phyloP scores from a whole-genome alignment of 2,888 invertebrate genomes.

The Erebia palarica region DNA sequence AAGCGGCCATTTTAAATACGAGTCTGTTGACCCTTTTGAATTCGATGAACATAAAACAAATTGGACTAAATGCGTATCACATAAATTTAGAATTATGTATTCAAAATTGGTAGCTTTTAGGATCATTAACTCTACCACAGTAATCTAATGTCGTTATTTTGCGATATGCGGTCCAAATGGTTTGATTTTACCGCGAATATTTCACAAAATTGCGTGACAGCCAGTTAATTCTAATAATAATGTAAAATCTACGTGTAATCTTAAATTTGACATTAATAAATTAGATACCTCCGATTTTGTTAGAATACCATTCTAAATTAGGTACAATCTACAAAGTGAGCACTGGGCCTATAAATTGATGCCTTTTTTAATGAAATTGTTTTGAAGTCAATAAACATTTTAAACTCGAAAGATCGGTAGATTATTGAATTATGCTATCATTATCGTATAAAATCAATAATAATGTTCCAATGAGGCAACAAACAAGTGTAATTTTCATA shows the following conservation, averaged over 20 bases:
- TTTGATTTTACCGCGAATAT: constrained; percentile 25
- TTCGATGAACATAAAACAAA: constrained; percentile 16
- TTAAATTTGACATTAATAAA: neutral
- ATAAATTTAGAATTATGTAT: constrained; percentile 18
- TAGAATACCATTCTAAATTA: too few relatives aligned
- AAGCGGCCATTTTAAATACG: constrained; percentile 18
- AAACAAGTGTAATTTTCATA: too few relatives aligned
- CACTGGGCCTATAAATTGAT: too few relatives aligned
- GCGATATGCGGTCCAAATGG: constrained; percentile 22
- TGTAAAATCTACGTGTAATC: neutral
- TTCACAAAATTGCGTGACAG: constrained; percentile 26
- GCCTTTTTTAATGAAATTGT: too few relatives aligned
- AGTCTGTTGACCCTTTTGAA: constrained; percentile 12
- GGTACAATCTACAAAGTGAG: too few relatives aligned
- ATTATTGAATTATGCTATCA: too few relatives aligned
- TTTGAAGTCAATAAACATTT: too few relatives aligned
- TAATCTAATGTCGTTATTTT: constrained; percentile 29
- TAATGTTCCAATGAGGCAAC: too few relatives aligned
- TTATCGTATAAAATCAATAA: too few relatives aligned
- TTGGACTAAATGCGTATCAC: neutral
- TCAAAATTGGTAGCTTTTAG: constrained; percentile 23
- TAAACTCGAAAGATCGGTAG: too few relatives aligned
- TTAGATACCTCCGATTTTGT: neutral
- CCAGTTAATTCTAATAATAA: constrained; percentile 8
- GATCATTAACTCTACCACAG: constrained; percentile 28